phyloP scores from a whole-genome alignment of 1,140 invertebrate species.

The Ylistrum balloti region DNA sequence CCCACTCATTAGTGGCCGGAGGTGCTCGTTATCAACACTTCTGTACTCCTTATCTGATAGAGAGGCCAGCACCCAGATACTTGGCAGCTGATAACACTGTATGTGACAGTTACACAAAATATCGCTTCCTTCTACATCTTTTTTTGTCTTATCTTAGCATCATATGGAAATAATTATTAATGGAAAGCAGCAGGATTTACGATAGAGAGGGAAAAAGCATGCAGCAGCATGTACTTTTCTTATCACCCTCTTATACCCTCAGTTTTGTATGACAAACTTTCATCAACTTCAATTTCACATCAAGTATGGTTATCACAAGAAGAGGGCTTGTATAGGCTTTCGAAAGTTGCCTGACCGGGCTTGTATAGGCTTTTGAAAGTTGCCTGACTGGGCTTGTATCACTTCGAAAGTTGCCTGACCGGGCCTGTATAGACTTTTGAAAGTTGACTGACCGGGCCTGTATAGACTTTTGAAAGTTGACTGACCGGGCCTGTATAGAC shows the following conservation, averaged over 20 bases:
- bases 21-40: conserved; percentile 9
- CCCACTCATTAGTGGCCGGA: background rate
- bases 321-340: too few species aligned
- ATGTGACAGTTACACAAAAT: conserved; percentile 30
- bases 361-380: too few species aligned
- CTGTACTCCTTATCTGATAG: background rate
- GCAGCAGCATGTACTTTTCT: background rate
- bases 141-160: background rate
- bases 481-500: too few species aligned
- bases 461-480: too few species aligned
- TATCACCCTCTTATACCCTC: background rate
- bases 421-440: too few species aligned
- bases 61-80: background rate
- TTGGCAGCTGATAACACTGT: background rate
- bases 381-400: too few species aligned
- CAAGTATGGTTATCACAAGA: background rate
- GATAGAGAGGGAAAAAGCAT: background rate
- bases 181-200: background rate
- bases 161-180: conserved; percentile 16
- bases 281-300: background rate
- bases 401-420: too few species aligned
- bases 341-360: too few species aligned
- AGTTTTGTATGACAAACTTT: background rate
- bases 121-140: background rate
- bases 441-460: too few species aligned